Evolutionary conservation across 37 sponge, comb jelly and placozoan genomes (phyloP), one percentile per base, ranked within the genome.

Genomic region (Hormiphora californensis): DNA sequence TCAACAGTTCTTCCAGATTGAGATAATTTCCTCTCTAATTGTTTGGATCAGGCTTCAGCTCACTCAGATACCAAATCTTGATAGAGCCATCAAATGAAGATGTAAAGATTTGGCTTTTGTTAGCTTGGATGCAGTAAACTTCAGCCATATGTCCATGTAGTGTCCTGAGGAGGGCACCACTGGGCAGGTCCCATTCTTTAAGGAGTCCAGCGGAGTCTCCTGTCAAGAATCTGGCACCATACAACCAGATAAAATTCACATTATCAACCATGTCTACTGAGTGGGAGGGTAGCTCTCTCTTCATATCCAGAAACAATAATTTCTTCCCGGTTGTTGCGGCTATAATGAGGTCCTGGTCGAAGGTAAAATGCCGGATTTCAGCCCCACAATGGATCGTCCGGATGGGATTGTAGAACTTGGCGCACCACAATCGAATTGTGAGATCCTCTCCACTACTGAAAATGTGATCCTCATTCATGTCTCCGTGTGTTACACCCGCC

Each of bases 181-280:
- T 73, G 44, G 81, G 81, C n/a, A 73, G 46, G 35, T 73, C 81
- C 81, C 81, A 73, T 30, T 73, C 81, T 28, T 73, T 73, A 7
- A 73, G 46, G 17, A 32, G 36, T 3, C 81, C 81, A 9, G 28
- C 81, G n/a, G 3, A 4, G 44, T 73, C 81, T 4, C 81, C 81
- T 46, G 81, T 73, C 7, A 73, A 43, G 44, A 73, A 73, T 46
- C 81, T 27, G 23, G 44, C 17, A 25, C 81, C 81, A 41, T 73
- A 73, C 44, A 73, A 28, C 81, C 81, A 73, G 81, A 73, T 73
- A 46, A 36, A 73, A 28, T 73, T 73, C 44, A 73, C 46, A 9
- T n/a, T n/a, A 17, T 73, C 81, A 28, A 43, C 81, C 35, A 27
- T 40, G 1, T n/a, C 40, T 21, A 73, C 43, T 43, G 35, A 7